Percentiles rank a stretch among this genome's conserved stretches.
Conservation (phyloP, 2,797 vertebrate genomes). For the Lithobates pipiens region DNA sequence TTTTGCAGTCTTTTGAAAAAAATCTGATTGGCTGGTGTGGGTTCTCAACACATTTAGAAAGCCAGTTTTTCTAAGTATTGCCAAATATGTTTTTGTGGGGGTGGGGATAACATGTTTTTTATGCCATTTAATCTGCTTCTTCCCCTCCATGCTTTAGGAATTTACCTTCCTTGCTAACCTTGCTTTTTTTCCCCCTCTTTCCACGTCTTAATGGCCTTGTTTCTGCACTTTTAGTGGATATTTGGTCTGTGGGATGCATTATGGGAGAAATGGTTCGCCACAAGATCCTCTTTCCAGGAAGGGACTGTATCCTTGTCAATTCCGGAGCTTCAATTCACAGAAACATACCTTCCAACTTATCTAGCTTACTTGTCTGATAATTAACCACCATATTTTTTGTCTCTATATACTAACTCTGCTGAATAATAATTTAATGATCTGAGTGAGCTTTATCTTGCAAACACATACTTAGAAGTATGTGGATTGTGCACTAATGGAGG, state of each 20-base stretch:
- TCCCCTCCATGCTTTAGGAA: slow-evolving; percentile 73
- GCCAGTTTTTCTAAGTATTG: slow-evolving; percentile 9
- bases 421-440: neutral
- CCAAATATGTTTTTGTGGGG: slow-evolving; percentile 11
- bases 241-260: slow-evolving; percentile 94
- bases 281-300: slow-evolving; percentile 90
- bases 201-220: slow-evolving; percentile 75
- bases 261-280: slow-evolving; percentile 95
- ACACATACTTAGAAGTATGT: slow-evolving; percentile 10
- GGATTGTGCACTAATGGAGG: neutral
- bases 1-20: neutral
- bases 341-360: slow-evolving; percentile 62
- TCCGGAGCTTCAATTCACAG: slow-evolving; percentile 59
- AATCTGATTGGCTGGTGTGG: neutral
- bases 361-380: slow-evolving; percentile 42
- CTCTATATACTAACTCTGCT: slow-evolving; percentile 31
- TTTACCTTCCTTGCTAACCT: slow-evolving; percentile 78
- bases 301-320: slow-evolving; percentile 88
- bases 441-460: neutral
- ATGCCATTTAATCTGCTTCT: slow-evolving; percentile 73
- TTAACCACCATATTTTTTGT: slow-evolving; percentile 49
- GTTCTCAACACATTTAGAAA: neutral
- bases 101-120: slow-evolving; percentile 50
- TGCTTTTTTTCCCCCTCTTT: slow-evolving; percentile 72
- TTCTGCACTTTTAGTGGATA: slow-evolving; percentile 89